Conservation (phyloP, 64 coral and sea anemone species). For the Orbicella faveolata region DNA sequence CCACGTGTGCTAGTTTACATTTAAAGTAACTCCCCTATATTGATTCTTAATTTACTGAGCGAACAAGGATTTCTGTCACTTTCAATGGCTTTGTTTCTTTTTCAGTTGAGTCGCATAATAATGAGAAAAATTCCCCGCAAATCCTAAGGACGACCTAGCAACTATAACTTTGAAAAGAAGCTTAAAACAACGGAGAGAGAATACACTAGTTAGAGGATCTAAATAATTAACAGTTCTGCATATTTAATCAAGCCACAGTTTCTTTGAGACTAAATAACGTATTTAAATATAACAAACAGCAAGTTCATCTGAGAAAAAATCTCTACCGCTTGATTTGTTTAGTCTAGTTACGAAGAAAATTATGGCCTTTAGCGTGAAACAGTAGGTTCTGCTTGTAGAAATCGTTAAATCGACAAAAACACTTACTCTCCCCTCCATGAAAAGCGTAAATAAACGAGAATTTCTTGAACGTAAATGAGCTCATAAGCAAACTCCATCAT, state of each 20-base stretch:
- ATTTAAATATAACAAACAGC: background rate
- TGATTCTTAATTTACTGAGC: background rate
- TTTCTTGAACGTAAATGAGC: background rate
- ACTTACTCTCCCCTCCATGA: background rate
- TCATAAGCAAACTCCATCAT: background rate
- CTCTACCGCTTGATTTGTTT: no score
- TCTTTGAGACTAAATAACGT: background rate
- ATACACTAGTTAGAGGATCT: background rate
- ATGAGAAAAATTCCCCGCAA: slow-evolving; percentile 17
- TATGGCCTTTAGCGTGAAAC: background rate
- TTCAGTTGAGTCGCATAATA: background rate
- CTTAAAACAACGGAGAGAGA: background rate
- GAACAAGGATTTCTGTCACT: slow-evolving; percentile 4
- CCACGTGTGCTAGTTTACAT: background rate
- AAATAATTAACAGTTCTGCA: slow-evolving; percentile 23
- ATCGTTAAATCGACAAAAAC: background rate
- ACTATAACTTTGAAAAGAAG: slow-evolving; percentile 9
- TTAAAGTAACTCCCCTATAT: background rate
- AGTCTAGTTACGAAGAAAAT: background rate
- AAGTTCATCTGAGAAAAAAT: background rate
- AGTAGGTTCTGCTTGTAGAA: background rate
- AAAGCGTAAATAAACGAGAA: background rate
- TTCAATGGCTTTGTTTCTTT: slow-evolving; percentile 3
- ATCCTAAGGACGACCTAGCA: slow-evolving; percentile 11
- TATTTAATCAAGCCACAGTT: background rate